Conservation (phyloP, 2,888 invertebrate species). For the Nipponacmea schrenckii region DNA sequence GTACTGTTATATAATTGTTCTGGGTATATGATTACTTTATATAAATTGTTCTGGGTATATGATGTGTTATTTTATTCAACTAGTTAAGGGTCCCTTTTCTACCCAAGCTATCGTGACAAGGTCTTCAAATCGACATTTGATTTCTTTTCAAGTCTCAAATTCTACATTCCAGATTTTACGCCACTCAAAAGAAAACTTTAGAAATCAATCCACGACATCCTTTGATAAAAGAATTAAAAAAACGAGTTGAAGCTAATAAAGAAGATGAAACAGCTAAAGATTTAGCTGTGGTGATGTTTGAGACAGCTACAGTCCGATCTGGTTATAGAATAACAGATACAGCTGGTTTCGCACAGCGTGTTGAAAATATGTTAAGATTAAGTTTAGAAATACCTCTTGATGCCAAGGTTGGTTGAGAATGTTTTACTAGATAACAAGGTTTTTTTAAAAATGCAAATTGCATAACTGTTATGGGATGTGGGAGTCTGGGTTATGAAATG, state of each 20-base stretch:
- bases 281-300: constrained; percentile 84
- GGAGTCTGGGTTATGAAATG: too few species aligned
- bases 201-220: constrained; percentile 99
- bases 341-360: constrained; percentile 86
- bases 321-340: constrained; percentile 92
- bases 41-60: too few species aligned
- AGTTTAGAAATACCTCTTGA: constrained; percentile 72
- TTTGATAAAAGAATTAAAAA: constrained; percentile 88
- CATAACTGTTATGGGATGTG: too few species aligned
- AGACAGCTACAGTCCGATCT: constrained; percentile 85
- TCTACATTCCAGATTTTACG: constrained; percentile 58
- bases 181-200: constrained; percentile 83
- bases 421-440: neutral
- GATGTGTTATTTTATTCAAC: too few species aligned
- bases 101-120: too few species aligned
- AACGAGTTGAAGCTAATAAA: constrained; percentile 80
- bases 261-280: constrained; percentile 82
- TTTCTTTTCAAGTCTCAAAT: too few species aligned
- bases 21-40: too few species aligned
- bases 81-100: too few species aligned
- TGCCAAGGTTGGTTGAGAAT: constrained; percentile 71
- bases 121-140: too few species aligned
- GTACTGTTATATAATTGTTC: too few species aligned
- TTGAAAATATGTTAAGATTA: constrained; percentile 85
- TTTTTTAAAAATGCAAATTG: too few species aligned